These are phyloP conservation scores for Bombyx mandarina DNA, from an alignment of 1,140 invertebrate species.

Conservation along the genomic window DNA sequence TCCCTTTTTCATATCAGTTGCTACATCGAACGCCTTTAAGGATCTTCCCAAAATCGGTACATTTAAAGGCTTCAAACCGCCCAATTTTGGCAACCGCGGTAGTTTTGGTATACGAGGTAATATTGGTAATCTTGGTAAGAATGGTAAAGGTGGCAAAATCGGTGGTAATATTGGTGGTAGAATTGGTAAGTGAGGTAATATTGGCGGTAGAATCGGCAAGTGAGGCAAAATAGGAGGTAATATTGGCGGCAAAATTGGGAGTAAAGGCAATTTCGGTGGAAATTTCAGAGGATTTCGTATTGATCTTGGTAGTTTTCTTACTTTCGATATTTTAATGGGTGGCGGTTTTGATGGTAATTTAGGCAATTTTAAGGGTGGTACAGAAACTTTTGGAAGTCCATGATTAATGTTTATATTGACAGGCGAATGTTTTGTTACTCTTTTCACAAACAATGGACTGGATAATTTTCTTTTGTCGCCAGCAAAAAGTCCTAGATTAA, in stretches of 20 bases:
- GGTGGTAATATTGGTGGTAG: constrained; percentile 25
- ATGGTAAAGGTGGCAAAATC: constrained; percentile 19
- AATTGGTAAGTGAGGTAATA: constrained; percentile 8
- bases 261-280: constrained; percentile 1
- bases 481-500: constrained; percentile 24
- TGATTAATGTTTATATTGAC: constrained; percentile 27
- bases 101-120: constrained; percentile 17
- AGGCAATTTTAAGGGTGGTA: constrained; percentile 4
- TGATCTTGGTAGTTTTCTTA: constrained; percentile 13
- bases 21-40: constrained; percentile 19
- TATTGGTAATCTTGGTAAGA: constrained; percentile 19
- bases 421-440: constrained; percentile 19
- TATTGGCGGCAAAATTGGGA: neutral
- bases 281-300: constrained; percentile 9
- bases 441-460: constrained; percentile 25
- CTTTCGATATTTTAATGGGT: constrained; percentile 5
- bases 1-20: constrained; percentile 16
- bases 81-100: constrained; percentile 13
- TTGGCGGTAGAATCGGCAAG: constrained; percentile 6
- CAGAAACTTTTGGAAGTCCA: constrained; percentile 5
- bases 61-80: constrained; percentile 24
- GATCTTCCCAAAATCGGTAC: constrained; percentile 27
- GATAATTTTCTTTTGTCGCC: constrained; percentile 22
- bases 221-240: neutral
- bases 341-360: constrained; percentile 14